Evolutionary conservation across 2,113 vertebrate genomes (phyloP), one percentile per base, ranked within the genome.

Genomic region (Rhizomys pruinosus): DNA sequence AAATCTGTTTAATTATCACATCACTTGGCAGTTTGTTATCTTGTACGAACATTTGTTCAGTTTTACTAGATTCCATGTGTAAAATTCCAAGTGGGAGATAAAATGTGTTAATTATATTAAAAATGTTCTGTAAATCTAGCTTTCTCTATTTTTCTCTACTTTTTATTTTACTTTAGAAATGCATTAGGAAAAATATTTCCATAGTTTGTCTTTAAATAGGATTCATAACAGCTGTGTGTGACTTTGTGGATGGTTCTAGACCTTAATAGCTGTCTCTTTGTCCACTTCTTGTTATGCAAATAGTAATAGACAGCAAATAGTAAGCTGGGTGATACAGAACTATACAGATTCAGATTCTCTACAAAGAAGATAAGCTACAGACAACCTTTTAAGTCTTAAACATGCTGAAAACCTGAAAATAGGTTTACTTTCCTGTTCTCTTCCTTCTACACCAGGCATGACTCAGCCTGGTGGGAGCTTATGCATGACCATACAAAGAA

Each of bases 1-100:
- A 95, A 92, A 96, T 95, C 92, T 96, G 95, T 92, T 97, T 96
- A 92, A 97, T 96, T 97, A 97, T 39, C 96, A 96, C 95, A 89
- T 96, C 63, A 22, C 78, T 96, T 97, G 96, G 95, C 96, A 97
- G 88, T 97, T 97, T 81, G 84, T 73, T 96, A 90, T 80, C 89
- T 85, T 92, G 44, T 90, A 93, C 68, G 95, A 97, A 97, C 94
- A 96, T 94, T 96, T 97, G 93, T 96, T 93, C 94, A 94, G 94
- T 96, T 84, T 95, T 96, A 95, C 63, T 96, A 71, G 74, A 91
- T 93, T 95, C 78, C 96, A 92, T 96, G 90, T 94, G 93, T 91
- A 97, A 96, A 96, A 96, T 96, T 91, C 37, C 76, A 94, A 96
- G 92, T 86, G 86, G 64, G 86, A 95, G 87, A 93, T 97, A 88